Base-by-base conservation (phyloP, 1,140 invertebrate species). In the Drosophila lacteicornis region DNA sequence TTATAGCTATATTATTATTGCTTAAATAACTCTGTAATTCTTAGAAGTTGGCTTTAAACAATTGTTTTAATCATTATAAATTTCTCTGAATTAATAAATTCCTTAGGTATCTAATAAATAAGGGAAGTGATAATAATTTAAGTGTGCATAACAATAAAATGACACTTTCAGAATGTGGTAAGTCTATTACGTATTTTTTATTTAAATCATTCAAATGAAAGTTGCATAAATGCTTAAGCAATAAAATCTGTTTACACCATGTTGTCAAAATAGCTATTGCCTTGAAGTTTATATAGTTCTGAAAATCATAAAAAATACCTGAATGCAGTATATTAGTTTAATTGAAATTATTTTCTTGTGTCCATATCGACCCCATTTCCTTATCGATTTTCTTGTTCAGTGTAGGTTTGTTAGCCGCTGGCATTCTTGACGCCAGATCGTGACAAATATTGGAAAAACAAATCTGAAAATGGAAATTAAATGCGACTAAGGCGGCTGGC, bases 401-500 rank as follows among this genome's bases (percentile, higher is more conserved):
- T 70, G 67, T 70, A 70, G 62, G 11, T 4, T 55, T 33, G 27
- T 36, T 33, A 33, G 45, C 43, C 65, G 47, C 25, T 45, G 74
- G 75, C 61, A 80, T 80, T 66, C 75, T 83, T 80, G 51, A 83
- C 78, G 58, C 69, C 57, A 62, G 82, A 60, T 83, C 84, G 82
- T 86, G 82, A 85, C 75, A 71, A 67, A 60, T 71, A 60, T 70
- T 82, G 75, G 82, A 79, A 79, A 85, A 87, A 27, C 70, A 85
- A 85, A 58, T 49, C 53, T 53, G 43, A 45, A 69, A 63, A 70
- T 70, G 67, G 70, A 85, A 83, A 78, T 66, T 30, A 80, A 85
- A 85, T 77, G 79, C 49, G 57, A 62, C 59, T 68, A 65, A 77
- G 61, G 63, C 67, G 50, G 40, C 60, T 17, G 59, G 46, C 70